A percentile compares a stretch with the other conserved stretches of the same genome.
phyloP scores from a whole-genome alignment of 2,888 invertebrate species.

The Gryllus longicercus region DNA sequence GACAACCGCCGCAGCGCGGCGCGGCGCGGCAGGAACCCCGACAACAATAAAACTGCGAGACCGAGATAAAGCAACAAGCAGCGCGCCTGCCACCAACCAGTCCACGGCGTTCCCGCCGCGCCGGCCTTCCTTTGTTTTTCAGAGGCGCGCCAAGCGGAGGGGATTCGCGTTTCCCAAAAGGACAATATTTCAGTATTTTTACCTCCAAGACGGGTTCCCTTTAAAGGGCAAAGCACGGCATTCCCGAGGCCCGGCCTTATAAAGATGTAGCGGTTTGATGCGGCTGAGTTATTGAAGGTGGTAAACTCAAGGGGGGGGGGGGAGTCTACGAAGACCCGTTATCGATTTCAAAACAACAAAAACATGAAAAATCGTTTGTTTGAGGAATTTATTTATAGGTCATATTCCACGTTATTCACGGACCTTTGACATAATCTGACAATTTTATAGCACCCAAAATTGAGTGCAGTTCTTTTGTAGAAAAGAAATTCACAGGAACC shows the following conservation, averaged over 20 bases:
- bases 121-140: not conserved
- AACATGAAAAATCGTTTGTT: too few species aligned
- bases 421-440: too few species aligned
- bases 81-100: not conserved
- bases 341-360: too few species aligned
- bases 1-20: too few species aligned
- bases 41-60: not conserved
- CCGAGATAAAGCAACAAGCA: not conserved
- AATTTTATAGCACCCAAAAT: too few species aligned
- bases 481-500: too few species aligned
- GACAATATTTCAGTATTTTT: not conserved
- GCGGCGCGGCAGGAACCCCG: not conserved
- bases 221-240: not conserved
- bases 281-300: not conserved
- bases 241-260: not conserved
- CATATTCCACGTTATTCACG: too few species aligned
- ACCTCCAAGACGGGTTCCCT: not conserved
- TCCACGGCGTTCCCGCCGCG: not conserved
- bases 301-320: not conserved
- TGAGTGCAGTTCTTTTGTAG: too few species aligned
- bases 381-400: too few species aligned
- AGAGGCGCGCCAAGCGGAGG: not conserved
- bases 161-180: not conserved
- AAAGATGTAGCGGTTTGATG: not conserved
- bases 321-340: not conserved